Base-by-base conservation (phyloP, 2,797 vertebrate genomes). In the Parauchenoglanis ngamensis region DNA sequence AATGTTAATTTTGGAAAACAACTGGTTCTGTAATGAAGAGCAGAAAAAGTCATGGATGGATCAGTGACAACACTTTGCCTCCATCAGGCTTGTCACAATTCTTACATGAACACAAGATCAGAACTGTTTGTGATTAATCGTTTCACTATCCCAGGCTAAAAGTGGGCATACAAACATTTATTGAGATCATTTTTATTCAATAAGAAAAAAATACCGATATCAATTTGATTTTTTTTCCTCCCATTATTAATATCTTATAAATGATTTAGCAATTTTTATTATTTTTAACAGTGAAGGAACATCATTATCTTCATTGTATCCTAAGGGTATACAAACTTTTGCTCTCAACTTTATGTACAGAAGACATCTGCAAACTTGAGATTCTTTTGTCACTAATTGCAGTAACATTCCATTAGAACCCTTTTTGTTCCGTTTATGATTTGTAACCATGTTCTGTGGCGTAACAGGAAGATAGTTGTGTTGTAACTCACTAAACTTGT, bases 1-100 rank as follows among this genome's bases (percentile, higher is more conserved):
- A 70, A 98, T 94, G 91, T 96, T 96, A 67, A 97, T 92, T 89
- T 95, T 96, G 68, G 95, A 94, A 88, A 97, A 96, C 57, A 97
- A 91, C 11, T 96, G 90, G 89, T 70, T 92, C 95, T 96, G 87
- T 90, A 89, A 81, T n/a, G 4, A 49, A 49, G 21, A 1, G 88
- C 2, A 7, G 4, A n/a, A 76, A 52, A 85, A 76, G 23, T 46
- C 59, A 65, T 5, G 3, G 7, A 46, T 46, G 59, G 23, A 65
- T 46, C 8, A 63, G 57, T 17, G 54, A 63, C 2, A 11, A 46
- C 31, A 46, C 1, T 0, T 46, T 44, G 12, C 21, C 12, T 25
- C 40, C 35, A 44, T 1, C 44, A 11, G 59, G 59, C 13, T 49
- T 5, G 15, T 81, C 79, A n/a, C 17, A 35, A 19, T 56, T 56